Evolutionary conservation across 2,113 vertebrate genomes (phyloP), one percentile per base, ranked within the genome.

Genomic region (Onychorhynchus coronatus): DNA sequence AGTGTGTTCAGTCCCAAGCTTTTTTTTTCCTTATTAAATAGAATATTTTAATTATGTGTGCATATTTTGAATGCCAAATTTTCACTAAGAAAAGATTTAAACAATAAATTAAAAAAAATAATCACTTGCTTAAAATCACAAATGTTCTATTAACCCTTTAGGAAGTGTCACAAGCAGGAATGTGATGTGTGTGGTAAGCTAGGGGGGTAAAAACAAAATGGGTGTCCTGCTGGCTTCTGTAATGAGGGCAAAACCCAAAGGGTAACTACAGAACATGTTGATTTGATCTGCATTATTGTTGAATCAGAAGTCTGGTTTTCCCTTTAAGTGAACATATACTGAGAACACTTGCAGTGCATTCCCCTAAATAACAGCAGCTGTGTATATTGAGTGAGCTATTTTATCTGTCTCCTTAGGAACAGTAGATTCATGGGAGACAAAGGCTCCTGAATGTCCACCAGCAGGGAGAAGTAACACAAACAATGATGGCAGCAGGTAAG

Each of bases 261-360:
- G 71, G 12, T 3, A 44, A 25, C 27, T 15, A 7, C 1, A 55
- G 18, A 59, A 5, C 28, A 2, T 0, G 9, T 2, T 73, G 46
- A 77, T 56, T 77, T 85, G 37, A 50, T 68, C 75, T 72, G 39
- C 56, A 14, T 37, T 50, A n/a, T 17, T 72, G 66, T 2, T 42
- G n/a, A 59, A 71, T 14, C 1, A 1, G 25, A 27, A 37, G 15
- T 12, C 50, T 78, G 27, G 1, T 59, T 53, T n/a, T 55, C 33
- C 50, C 15, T 82, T n/a, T 8, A 41, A 46, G 31, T 33, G 50
- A 78, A 63, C 6, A 22, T 3, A 37, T 15, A 25, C 4, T 74
- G 17, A 49, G 25, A 90, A 74, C n/a, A 81, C 50, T 3, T 61
- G 44, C n/a, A 76, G 22, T 15, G 25, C 23, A 35, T 25, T 16